Base-by-base conservation (phyloP, 2,888 invertebrate species). In the Eilema griseolum region DNA sequence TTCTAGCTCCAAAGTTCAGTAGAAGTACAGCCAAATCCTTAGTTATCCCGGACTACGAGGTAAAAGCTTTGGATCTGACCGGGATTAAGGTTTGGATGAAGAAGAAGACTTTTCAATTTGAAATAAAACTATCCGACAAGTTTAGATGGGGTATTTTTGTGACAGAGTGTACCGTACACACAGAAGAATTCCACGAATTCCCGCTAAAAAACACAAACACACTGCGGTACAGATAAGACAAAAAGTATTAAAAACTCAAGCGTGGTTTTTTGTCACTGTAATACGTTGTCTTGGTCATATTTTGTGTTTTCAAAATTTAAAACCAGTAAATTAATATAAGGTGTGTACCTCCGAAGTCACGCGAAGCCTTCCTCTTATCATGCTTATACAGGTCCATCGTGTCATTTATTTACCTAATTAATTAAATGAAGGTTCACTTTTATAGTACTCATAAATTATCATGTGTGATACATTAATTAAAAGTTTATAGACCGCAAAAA, bases 201-300 rank as follows among this genome's bases (percentile, higher is more conserved):
- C 61, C 60, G 61, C 66, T 68, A 73, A 79, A 80, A 64, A 79
- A 80, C 65, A 67, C 74, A 82, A 83, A 83, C 86, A 85, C 83
- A 72, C 65, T 31, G 77, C 66, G 77, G 62, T 67, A 65, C 70
- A 46, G 31, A 66, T 70, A 72, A 83, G 83, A 84, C 83, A 87
- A 85, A 81, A 86, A 82, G 83, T 82, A 84, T 84, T 85, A 85
- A 84, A 83, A 82, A 78, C 75, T 81, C 69, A 76, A 79, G 81
- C 75, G 78, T 83, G 76, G 74, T 79, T 75, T 79, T 78, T 82
- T 69, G 68, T 70, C 52, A 16, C 11, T 56, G 64, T 60, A 65
- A 64, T 69, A 61, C 37, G 57, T 52, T 37, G 4, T 31, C 63
- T 11, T 28, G 66, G 41, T 23, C 59, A 46, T 61, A 41, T 68